phyloP scores from a whole-genome alignment of 2,797 vertebrate genomes.

The Enteromius treurensis region DNA sequence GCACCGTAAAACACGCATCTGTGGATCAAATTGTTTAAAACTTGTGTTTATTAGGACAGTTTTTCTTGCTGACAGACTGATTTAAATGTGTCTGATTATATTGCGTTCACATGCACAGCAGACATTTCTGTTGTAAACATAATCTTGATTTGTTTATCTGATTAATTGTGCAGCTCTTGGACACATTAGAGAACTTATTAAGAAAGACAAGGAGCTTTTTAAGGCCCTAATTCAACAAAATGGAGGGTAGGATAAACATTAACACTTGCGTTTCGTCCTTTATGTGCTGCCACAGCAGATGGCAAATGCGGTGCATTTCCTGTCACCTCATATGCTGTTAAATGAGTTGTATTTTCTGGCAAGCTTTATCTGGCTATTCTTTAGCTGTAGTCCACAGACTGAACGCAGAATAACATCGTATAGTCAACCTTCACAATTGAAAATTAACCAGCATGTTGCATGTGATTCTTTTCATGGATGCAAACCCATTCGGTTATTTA shows the following conservation, averaged over 20 bases:
- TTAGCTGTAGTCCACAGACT: not conserved
- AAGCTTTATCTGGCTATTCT: not conserved
- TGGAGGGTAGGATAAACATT: constrained; percentile 8
- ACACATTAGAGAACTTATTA: constrained; percentile 1
- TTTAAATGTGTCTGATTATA: not conserved
- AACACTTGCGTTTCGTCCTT: constrained; percentile 22
- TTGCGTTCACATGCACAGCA: constrained; percentile 4
- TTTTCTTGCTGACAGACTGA: constrained; percentile 23
- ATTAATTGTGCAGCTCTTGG: constrained; percentile 10
- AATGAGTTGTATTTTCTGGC: constrained; percentile 19
- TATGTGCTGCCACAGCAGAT: constrained; percentile 28
- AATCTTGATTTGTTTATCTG: constrained; percentile 29
- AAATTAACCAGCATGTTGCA: not conserved
- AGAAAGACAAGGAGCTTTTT: constrained; percentile 18
- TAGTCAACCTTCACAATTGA: not conserved
- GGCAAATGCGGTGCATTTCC: constrained; percentile 17
- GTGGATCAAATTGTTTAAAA: constrained; percentile 20
- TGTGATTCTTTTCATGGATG: not conserved
- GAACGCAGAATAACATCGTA: not conserved
- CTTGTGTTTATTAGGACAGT: constrained; percentile 28
- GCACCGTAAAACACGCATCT: constrained; percentile 6
- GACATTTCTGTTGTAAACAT: not conserved
- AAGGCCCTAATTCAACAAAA: constrained; percentile 14
- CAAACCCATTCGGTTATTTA: not conserved
- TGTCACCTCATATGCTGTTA: constrained; percentile 29